Percentiles rank a stretch among this genome's conserved stretches.
Conservation (phyloP, 2,797 vertebrate species). For the Clamator glandarius region DNA sequence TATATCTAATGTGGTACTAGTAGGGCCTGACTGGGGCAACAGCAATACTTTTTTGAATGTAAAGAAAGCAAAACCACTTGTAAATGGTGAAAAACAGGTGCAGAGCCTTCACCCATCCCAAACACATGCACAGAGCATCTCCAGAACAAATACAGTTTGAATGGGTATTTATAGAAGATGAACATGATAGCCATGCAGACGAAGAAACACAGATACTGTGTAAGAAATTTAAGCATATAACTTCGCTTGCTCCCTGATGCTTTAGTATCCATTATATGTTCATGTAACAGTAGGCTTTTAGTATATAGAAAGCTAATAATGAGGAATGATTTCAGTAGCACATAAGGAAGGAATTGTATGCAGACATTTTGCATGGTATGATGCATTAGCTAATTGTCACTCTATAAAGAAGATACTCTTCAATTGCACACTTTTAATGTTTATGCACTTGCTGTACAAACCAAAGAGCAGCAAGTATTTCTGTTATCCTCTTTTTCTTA, state of each 20-base stretch:
- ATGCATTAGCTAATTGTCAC: neutral
- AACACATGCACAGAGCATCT: neutral
- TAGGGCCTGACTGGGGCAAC: neutral
- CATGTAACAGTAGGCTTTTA: neutral
- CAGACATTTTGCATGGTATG: neutral
- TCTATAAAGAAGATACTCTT: neutral
- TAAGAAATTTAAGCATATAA: neutral
- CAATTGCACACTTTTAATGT: neutral
- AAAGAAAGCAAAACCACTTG: neutral
- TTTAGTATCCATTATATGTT: neutral
- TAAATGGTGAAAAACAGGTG: neutral
- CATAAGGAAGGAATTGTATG: neutral
- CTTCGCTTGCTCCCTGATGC: neutral
- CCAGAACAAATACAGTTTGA: neutral
- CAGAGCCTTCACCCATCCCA: neutral
- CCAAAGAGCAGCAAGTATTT: neutral
- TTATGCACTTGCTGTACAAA: neutral
- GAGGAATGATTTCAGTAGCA: neutral
- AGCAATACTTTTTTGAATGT: neutral
- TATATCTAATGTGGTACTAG: neutral
- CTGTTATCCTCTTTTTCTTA: neutral
- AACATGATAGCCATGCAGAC: neutral
- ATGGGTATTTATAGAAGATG: neutral
- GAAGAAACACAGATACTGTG: neutral
- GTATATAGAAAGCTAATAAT: neutral